Evolutionary conservation across 2,113 vertebrate species (phyloP).

Genomic region (Pipa parva): DNA sequence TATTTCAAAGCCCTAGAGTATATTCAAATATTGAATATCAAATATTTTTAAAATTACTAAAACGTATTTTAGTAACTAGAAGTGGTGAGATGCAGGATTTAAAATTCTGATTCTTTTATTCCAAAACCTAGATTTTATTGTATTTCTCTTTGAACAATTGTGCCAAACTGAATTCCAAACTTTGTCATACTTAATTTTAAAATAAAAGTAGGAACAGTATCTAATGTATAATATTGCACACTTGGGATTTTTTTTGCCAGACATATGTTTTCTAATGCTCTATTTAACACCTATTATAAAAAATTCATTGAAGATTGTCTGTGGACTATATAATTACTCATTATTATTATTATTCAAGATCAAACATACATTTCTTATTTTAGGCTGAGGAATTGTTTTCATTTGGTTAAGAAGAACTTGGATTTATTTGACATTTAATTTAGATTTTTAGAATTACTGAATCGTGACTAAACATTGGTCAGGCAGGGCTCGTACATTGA

Average conservation of each 20-base stretch:
- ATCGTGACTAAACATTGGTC: background rate
- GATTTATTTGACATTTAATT: slow-evolving; percentile 1
- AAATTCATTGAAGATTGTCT: background rate
- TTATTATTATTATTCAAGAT: background rate
- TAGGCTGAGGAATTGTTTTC: background rate
- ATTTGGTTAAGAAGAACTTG: background rate
- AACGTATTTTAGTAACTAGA: slow-evolving; percentile 2
- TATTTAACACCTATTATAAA: slow-evolving; percentile 17
- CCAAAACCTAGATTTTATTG: slow-evolving; percentile 2
- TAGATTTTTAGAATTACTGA: background rate
- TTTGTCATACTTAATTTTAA: slow-evolving; percentile 2
- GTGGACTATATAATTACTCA: background rate
- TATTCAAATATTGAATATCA: no score
- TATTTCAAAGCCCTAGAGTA: no score
- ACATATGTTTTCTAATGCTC: slow-evolving; percentile 11
- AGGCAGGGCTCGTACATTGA: background rate
- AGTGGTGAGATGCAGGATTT: slow-evolving; percentile 3
- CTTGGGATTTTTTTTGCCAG: background rate
- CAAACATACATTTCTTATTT: background rate
- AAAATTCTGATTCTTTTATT: background rate
- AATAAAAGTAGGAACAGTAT: background rate
- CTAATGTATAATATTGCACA: background rate
- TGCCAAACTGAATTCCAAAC: slow-evolving; percentile 22
- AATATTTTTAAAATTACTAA: no score
- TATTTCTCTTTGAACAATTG: slow-evolving; percentile 6